Conservation (phyloP, 2,113 vertebrate species). For the Hippocampus barbouri region DNA sequence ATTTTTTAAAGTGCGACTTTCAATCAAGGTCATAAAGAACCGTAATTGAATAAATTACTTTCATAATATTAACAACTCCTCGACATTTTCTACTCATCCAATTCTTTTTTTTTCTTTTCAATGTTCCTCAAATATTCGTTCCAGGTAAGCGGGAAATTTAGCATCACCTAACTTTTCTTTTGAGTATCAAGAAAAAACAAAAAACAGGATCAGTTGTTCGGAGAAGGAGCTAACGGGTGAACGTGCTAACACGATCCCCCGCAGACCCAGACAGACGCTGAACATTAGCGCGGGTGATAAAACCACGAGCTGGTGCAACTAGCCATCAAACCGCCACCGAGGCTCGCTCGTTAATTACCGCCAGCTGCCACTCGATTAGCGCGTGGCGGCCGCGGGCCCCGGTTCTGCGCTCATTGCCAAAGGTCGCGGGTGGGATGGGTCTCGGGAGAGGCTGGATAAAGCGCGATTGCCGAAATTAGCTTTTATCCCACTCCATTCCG, state of each 20-base stretch:
- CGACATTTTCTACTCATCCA: too few relatives aligned
- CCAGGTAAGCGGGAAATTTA: too few relatives aligned
- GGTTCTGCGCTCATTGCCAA: slow-evolving; percentile 16
- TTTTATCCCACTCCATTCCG: slow-evolving; percentile 22
- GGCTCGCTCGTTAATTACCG: slow-evolving; percentile 42
- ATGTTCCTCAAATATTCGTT: neutral
- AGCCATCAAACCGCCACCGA: slow-evolving; percentile 31
- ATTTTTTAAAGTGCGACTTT: neutral
- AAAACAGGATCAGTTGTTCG: neutral
- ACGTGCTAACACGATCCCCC: slow-evolving; percentile 6
- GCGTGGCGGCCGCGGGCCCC: slow-evolving; percentile 24
- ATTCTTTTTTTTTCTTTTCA: neutral
- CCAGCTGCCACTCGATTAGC: slow-evolving; percentile 37
- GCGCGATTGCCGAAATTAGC: slow-evolving; percentile 48
- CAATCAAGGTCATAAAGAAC: neutral
- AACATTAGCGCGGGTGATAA: slow-evolving; percentile 2
- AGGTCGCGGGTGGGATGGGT: slow-evolving; percentile 28
- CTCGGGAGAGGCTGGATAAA: slow-evolving; percentile 30
- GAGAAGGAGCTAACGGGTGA: neutral
- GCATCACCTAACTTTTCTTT: neutral
- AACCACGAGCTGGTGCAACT: slow-evolving; percentile 3
- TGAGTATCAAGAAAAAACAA: neutral
- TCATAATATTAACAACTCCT: too few relatives aligned
- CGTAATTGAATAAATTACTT: too few relatives aligned
- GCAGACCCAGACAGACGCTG: slow-evolving; percentile 2